phyloP scores from a whole-genome alignment of 2,113 vertebrate genomes.

The Myrmophylax atrothorax region DNA sequence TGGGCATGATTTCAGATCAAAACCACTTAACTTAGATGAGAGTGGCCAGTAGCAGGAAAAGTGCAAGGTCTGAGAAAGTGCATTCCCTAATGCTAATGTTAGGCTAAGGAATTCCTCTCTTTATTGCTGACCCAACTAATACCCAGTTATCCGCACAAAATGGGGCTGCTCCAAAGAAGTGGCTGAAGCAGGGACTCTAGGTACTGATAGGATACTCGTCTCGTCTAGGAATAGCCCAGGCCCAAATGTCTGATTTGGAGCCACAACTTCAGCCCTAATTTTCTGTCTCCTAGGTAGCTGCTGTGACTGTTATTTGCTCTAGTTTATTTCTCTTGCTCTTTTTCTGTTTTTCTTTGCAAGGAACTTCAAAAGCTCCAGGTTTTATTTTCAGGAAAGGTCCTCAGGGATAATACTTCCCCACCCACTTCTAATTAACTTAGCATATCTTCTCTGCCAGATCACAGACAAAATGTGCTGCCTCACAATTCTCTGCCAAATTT shows the following conservation, averaged over 20 bases:
- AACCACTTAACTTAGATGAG: not conserved
- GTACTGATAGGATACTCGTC: fast-evolving
- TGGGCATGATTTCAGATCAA: not conserved
- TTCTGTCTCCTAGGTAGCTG: not conserved
- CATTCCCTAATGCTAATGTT: not conserved
- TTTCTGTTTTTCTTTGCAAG: not conserved
- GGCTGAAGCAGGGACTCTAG: not conserved
- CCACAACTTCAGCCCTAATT: not conserved
- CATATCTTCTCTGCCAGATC: constrained; percentile 26
- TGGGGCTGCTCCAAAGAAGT: not conserved
- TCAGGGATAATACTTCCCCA: constrained; percentile 50
- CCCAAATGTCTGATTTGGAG: not conserved
- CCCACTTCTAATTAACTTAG: constrained; percentile 49
- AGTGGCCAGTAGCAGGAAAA: not conserved
- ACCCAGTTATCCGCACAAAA: not conserved
- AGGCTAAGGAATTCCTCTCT: not conserved
- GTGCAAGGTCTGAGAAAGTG: not conserved
- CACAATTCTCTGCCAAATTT: constrained; percentile 1
- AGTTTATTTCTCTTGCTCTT: not conserved
- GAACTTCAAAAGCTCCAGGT: constrained; percentile 42
- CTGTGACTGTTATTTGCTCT: not conserved
- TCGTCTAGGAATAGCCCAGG: fast-evolving
- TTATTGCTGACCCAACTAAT: not conserved
- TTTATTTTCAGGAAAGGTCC: constrained; percentile 40
- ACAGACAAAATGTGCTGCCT: not conserved